Percentiles rank a stretch among this genome's conserved stretches.
Conservation (phyloP, 2,888 invertebrate genomes). For the Serripes groenlandicus region DNA sequence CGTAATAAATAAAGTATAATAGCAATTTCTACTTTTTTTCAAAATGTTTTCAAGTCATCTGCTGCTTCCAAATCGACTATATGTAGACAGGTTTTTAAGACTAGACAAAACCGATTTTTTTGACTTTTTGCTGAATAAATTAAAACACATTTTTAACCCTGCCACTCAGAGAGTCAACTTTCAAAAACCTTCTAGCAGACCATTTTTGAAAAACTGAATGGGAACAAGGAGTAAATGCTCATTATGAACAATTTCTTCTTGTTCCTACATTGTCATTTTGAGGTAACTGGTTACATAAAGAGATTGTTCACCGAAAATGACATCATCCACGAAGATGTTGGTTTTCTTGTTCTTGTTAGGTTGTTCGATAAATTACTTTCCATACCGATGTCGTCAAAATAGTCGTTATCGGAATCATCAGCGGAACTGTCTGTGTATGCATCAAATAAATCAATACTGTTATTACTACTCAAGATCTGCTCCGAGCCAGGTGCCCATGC, state of each 20-base stretch:
- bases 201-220: no score
- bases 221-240: no score
- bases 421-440: conserved; percentile 29
- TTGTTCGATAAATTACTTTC: conserved; percentile 45
- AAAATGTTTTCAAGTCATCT: neutral
- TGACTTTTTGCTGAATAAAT: no score
- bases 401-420: conserved; percentile 5
- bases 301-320: conserved; percentile 55
- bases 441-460: conserved; percentile 66
- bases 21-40: neutral
- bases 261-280: no score
- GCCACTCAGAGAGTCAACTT: neutral
- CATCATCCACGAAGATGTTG: conserved; percentile 48
- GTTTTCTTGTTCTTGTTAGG: conserved; percentile 24
- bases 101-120: no score
- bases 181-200: neutral
- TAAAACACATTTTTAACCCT: neutral
- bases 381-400: conserved; percentile 54
- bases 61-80: neutral
- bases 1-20: neutral
- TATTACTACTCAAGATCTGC: conserved; percentile 58
- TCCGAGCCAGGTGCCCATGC: conserved; percentile 26
- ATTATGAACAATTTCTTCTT: no score
- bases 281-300: conserved; percentile 41
- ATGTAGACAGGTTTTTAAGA: no score